Percentiles rank a stretch among this genome's conserved stretches.
Conservation (phyloP, 2,797 vertebrate genomes). For the Eulemur mongoz region DNA sequence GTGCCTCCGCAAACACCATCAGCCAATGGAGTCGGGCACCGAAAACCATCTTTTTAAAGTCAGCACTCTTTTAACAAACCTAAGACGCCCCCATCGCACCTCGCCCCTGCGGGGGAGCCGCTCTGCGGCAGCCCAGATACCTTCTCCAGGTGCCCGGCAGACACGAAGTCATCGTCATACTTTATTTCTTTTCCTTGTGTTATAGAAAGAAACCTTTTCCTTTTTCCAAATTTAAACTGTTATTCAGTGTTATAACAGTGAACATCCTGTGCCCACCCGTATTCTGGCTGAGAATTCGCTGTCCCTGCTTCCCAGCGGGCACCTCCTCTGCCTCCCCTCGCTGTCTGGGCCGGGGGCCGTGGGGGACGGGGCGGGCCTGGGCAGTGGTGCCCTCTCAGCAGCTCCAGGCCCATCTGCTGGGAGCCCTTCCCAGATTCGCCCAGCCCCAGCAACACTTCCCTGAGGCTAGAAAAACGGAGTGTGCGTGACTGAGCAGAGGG, state of each 20-base stretch:
- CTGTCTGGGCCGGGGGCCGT: not conserved
- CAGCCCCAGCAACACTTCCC: not conserved
- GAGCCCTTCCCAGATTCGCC: not conserved
- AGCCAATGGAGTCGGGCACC: not conserved
- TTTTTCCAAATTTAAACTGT: not conserved
- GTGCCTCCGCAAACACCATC: rapidly evolving
- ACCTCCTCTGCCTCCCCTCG: not conserved
- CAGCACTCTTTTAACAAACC: not conserved
- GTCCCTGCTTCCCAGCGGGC: not conserved
- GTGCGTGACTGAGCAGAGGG: not conserved
- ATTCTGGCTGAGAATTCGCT: not conserved
- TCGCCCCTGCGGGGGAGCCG: not conserved
- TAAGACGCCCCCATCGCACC: rapidly evolving
- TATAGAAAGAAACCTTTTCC: not conserved
- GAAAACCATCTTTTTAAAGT: not conserved
- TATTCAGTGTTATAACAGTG: not conserved
- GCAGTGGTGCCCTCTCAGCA: not conserved
- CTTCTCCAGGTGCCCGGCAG: not conserved
- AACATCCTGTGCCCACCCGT: not conserved
- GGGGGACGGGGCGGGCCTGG: not conserved
- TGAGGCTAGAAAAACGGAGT: not conserved
- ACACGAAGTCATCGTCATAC: rapidly evolving
- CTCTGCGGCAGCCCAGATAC: not conserved
- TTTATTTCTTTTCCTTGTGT: not conserved
- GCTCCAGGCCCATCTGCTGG: not conserved